Evolutionary conservation across 2,888 invertebrate species (phyloP).

Genomic region (Pristionchus maxplancki): DNA sequence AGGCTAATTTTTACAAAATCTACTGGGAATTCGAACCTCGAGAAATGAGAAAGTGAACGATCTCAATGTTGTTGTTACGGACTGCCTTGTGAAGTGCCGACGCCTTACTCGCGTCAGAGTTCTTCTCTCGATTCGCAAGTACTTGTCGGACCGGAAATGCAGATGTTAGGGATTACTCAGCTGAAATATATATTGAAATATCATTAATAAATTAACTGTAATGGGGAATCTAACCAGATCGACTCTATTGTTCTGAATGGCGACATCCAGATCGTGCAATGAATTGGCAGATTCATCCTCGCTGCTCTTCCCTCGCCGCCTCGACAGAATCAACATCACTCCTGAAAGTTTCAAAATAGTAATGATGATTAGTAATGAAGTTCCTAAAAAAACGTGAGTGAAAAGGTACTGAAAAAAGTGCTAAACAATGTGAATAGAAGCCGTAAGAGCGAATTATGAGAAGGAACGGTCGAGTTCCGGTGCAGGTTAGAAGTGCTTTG

Average conservation of each 20-base stretch:
- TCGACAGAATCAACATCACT: background rate
- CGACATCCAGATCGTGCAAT: conserved; percentile 43
- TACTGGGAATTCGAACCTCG: background rate
- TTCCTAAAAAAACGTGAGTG: background rate
- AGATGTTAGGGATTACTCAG: too few relatives aligned
- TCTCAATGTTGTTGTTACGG: conserved; percentile 32
- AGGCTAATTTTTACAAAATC: too few relatives aligned
- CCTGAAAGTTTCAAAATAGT: background rate
- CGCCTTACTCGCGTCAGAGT: conserved; percentile 30
- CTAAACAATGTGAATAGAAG: too few relatives aligned
- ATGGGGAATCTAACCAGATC: background rate
- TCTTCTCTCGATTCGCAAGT: conserved; percentile 41
- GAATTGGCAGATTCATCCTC: conserved; percentile 1
- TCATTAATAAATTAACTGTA: background rate
- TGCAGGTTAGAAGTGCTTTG: background rate
- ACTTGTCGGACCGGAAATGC: conserved; percentile 35
- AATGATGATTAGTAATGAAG: background rate
- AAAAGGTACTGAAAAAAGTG: too few relatives aligned
- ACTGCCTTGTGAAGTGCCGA: conserved; percentile 45
- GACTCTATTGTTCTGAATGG: conserved; percentile 46
- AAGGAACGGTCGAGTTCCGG: background rate
- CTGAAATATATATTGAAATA: background rate
- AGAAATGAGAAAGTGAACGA: conserved; percentile 18
- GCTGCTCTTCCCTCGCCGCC: background rate
- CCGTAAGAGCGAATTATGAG: background rate